phyloP scores from a whole-genome alignment of 2,113 vertebrate species.

The Serilophus lunatus region DNA sequence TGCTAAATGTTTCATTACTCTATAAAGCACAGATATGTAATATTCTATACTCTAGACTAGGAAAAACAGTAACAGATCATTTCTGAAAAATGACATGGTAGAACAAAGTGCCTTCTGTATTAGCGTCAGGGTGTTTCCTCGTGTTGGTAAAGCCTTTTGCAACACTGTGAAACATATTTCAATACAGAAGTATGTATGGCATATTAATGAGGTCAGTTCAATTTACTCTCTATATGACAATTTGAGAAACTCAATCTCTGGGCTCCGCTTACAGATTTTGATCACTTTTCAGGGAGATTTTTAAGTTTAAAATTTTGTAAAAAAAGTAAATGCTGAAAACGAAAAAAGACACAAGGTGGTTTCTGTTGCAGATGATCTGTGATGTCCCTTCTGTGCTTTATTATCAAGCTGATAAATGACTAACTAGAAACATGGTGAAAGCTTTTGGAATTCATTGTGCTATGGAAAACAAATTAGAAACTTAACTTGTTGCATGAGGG shows the following conservation, averaged over 20 bases:
- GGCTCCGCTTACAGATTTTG: not conserved
- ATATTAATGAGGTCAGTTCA: not conserved
- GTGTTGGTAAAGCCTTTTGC: not conserved
- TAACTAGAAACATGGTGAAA: constrained; percentile 52
- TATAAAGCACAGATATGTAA: not conserved
- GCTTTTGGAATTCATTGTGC: constrained; percentile 61
- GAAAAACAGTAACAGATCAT: not conserved
- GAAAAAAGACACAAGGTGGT: not conserved
- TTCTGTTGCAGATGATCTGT: constrained; percentile 34
- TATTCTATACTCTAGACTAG: not conserved
- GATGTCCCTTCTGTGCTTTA: constrained; percentile 25
- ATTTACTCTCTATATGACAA: not conserved
- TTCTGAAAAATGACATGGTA: not conserved
- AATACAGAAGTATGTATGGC: not conserved
- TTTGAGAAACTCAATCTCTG: not conserved
- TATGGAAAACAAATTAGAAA: constrained; percentile 68
- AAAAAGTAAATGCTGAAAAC: not conserved
- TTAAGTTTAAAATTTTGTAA: not conserved
- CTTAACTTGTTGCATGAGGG: constrained; percentile 66
- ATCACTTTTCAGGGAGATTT: not conserved
- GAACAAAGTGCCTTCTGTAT: not conserved
- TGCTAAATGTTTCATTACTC: not conserved
- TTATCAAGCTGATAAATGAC: constrained; percentile 61
- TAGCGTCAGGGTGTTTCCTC: not conserved
- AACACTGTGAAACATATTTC: not conserved